phyloP scores from a whole-genome alignment of 2,888 invertebrate genomes.

The Leptopilina syphax region DNA sequence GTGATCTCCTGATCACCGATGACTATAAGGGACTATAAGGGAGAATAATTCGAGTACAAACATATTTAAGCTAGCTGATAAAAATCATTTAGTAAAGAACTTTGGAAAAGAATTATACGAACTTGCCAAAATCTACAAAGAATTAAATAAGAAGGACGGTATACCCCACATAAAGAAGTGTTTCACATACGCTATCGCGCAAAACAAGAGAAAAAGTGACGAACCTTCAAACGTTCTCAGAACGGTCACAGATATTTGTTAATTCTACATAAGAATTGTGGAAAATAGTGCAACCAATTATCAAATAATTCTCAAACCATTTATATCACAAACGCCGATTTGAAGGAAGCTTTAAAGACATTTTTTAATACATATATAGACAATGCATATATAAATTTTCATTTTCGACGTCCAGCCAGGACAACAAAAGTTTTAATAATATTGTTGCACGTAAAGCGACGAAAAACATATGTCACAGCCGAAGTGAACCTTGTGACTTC shows the following conservation, averaged over 20 bases:
- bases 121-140: conserved; percentile 22
- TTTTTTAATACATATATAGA: conserved; percentile 53
- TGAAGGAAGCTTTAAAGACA: conserved; percentile 42
- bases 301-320: conserved; percentile 29
- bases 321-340: background rate
- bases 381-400: conserved; percentile 54
- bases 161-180: conserved; percentile 30
- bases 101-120: conserved; percentile 37
- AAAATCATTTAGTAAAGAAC: conserved; percentile 41
- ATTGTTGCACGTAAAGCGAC: conserved; percentile 12
- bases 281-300: background rate
- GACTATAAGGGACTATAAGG: conserved; percentile 20
- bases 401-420: conserved; percentile 53
- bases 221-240: background rate
- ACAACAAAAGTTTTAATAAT: conserved; percentile 22
- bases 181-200: conserved; percentile 24
- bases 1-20: conserved; percentile 41
- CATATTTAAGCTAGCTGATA: conserved; percentile 41
- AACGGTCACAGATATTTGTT: conserved; percentile 2
- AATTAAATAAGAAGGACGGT: conserved; percentile 29
- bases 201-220: conserved; percentile 23
- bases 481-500: conserved; percentile 15
- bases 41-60: conserved; percentile 6
- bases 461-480: conserved; percentile 5
- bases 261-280: conserved; percentile 17